These are phyloP conservation scores for Dendrolimus pini DNA, from an alignment of 2,888 invertebrate genomes.

Conservation along the genomic window DNA sequence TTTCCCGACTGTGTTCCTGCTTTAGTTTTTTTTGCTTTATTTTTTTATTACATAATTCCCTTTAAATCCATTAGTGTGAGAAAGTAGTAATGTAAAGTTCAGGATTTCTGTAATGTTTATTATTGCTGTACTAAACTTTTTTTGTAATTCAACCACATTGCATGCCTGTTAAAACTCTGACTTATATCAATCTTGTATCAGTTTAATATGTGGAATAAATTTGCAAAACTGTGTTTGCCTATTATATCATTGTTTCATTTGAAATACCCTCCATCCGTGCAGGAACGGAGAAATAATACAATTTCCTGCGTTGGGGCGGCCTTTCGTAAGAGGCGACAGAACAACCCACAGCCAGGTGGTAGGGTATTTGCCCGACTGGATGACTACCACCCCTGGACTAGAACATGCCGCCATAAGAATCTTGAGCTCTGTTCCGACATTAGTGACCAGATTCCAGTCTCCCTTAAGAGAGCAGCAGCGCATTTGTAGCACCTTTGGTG, in stretches of 20 bases:
- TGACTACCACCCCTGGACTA: no score
- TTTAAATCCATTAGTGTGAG: constrained; percentile 73
- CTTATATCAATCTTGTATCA: constrained; percentile 75
- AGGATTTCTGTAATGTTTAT: constrained; percentile 69
- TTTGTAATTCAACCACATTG: constrained; percentile 69
- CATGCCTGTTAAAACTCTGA: constrained; percentile 71
- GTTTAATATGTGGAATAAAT: constrained; percentile 76
- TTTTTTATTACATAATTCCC: constrained; percentile 71
- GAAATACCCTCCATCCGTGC: not conserved
- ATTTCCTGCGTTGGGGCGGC: no score
- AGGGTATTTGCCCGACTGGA: no score
- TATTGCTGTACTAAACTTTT: constrained; percentile 67
- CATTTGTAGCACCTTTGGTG: no score
- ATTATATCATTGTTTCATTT: constrained; percentile 58
- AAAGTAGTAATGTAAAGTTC: constrained; percentile 72
- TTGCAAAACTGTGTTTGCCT: constrained; percentile 78
- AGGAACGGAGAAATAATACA: no score
- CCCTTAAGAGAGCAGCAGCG: no score
- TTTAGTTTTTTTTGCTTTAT: constrained; percentile 75
- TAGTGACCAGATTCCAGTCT: no score
- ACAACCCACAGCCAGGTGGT: no score
- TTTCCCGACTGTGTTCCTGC: constrained; percentile 75
- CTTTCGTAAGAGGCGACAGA: no score
- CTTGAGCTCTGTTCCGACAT: no score
- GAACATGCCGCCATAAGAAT: no score